Conservation (phyloP, 2,113 vertebrate genomes). For the Boleophthalmus pectinirostris region DNA sequence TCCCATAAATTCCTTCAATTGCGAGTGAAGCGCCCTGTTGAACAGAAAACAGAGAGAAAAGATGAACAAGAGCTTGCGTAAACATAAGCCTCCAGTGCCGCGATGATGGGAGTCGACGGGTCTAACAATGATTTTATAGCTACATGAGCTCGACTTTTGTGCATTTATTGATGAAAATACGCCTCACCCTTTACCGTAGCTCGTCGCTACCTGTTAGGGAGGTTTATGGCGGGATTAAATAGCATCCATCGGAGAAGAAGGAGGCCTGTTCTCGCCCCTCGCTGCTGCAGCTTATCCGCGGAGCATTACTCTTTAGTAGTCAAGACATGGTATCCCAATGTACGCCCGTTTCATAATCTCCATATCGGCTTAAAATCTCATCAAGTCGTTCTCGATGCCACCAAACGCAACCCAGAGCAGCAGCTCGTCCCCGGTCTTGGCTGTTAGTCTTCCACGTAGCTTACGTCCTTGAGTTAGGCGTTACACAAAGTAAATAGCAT, state of each 20-base stretch:
- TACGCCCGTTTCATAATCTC: conserved; percentile 12
- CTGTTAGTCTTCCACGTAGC: conserved; percentile 41
- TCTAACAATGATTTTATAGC: conserved; percentile 12
- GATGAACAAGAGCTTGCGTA: conserved; percentile 13
- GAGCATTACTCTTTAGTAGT: conserved; percentile 37
- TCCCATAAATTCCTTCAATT: conserved; percentile 80
- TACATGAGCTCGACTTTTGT: conserved; percentile 20
- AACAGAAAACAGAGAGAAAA: conserved; percentile 50
- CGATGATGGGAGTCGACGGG: not conserved
- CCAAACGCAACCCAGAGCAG: conserved; percentile 21
- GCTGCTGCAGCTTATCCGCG: conserved; percentile 52
- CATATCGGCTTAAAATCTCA: conserved; percentile 13
- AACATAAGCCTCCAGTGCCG: not conserved
- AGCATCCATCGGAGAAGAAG: conserved; percentile 46
- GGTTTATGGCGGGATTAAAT: conserved; percentile 52
- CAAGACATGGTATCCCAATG: conserved; percentile 53
- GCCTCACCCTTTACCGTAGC: conserved; percentile 69
- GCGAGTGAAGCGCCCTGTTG: conserved; percentile 64
- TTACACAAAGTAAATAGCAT: conserved; percentile 28
- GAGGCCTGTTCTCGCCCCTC: conserved; percentile 51
- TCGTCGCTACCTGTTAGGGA: conserved; percentile 49
- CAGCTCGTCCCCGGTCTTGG: conserved; percentile 30
- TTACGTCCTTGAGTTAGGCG: conserved; percentile 58
- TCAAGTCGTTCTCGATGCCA: conserved; percentile 7
- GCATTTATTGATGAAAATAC: conserved; percentile 2